Conservation (phyloP, 2,113 vertebrate species). For the Piaya cayana region DNA sequence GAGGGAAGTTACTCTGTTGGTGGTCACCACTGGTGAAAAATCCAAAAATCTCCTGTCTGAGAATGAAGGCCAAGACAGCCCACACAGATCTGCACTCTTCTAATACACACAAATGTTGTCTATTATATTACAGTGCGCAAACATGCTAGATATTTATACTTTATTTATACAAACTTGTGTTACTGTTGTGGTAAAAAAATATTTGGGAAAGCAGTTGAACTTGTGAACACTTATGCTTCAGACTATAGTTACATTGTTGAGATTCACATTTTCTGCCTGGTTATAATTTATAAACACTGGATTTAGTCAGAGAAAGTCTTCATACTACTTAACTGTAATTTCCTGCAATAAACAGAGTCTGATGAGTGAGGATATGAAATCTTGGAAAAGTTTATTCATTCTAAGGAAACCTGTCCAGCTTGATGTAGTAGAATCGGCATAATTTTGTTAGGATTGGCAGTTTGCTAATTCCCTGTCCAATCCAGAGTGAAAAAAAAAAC, state of each 20-base stretch:
- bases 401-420: background rate
- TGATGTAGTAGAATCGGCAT: background rate
- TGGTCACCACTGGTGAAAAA: background rate
- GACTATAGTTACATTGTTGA: background rate
- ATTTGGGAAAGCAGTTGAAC: conserved; percentile 42
- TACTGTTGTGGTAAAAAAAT: background rate
- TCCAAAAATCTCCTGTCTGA: background rate
- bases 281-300: conserved; percentile 22
- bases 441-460: background rate
- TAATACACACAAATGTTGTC: background rate
- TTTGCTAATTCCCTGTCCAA: conserved; percentile 3
- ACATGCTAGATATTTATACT: conserved; percentile 33
- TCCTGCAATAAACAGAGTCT: conserved; percentile 14
- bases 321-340: conserved; percentile 12
- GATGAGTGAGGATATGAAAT: conserved; percentile 44
- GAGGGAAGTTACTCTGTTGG: conserved; percentile 5
- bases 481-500: conserved; percentile 3
- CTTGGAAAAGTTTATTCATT: conserved; percentile 33
- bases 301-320: conserved; percentile 14
- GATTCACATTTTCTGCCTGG: conserved; percentile 42
- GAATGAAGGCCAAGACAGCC: conserved; percentile 3
- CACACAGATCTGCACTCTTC: background rate
- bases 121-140: background rate
- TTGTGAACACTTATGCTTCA: conserved; percentile 4
- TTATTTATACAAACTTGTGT: conserved; percentile 44